Percentiles rank a stretch among this genome's conserved stretches.
Evolutionary conservation across 2,113 vertebrate genomes (phyloP).

Genomic region (Thunnus maccoyii): DNA sequence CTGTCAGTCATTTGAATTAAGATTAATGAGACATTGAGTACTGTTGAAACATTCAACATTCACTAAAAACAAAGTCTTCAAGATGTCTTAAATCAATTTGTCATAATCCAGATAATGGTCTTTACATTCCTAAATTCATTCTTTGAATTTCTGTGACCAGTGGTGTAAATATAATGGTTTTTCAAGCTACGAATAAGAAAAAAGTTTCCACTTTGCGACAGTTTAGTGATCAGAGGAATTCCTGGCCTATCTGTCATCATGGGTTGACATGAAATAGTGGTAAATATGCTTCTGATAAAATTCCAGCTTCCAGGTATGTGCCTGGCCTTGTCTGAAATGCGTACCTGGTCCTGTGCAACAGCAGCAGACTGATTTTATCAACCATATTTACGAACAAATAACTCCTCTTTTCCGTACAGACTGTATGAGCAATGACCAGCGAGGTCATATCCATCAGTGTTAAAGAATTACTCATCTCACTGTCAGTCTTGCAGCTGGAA

Average conservation of each 20-base stretch:
- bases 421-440: slow-evolving; percentile 39
- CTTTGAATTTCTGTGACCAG: slow-evolving; percentile 31
- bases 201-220: slow-evolving; percentile 69
- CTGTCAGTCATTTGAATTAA: background rate
- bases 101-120: background rate
- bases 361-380: slow-evolving; percentile 74
- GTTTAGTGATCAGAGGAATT: slow-evolving; percentile 83
- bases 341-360: slow-evolving; percentile 51
- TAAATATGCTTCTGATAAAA: slow-evolving; percentile 85
- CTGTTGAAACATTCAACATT: background rate
- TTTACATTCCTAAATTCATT: background rate
- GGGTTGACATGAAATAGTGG: slow-evolving; percentile 78
- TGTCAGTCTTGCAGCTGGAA: slow-evolving; percentile 20
- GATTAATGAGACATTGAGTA: background rate
- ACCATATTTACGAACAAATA: slow-evolving; percentile 72
- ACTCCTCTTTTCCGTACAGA: slow-evolving; percentile 21
- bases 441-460: slow-evolving; percentile 35
- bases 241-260: slow-evolving; percentile 81
- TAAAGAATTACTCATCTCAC: slow-evolving; percentile 31
- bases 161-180: slow-evolving; percentile 62
- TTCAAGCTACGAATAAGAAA: slow-evolving; percentile 23
- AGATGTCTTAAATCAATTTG: background rate
- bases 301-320: slow-evolving; percentile 82
- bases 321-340: slow-evolving; percentile 81
- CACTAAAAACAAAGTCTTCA: background rate